Evolutionary conservation across 2,113 vertebrate species (phyloP).

Genomic region (Nycticorax nycticorax): DNA sequence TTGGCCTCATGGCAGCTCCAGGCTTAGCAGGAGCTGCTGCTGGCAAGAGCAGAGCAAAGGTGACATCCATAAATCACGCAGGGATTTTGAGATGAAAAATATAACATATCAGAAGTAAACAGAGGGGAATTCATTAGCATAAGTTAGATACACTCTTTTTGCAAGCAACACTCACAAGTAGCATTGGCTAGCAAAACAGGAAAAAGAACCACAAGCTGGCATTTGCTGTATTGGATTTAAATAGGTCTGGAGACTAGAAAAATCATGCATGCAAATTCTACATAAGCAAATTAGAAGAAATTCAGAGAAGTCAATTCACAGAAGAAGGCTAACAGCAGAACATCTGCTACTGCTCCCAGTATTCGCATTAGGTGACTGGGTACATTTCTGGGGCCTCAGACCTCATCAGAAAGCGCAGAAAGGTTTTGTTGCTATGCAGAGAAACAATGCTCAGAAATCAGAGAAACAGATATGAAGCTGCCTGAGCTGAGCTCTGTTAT

Average conservation of each 20-base stretch:
- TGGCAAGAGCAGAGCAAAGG: not conserved
- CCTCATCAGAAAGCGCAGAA: not conserved
- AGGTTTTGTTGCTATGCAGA: constrained; percentile 42
- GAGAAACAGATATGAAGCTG: not conserved
- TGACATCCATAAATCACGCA: not conserved
- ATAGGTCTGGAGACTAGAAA: not conserved
- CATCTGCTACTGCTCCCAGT: constrained; percentile 36
- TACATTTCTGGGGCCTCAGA: constrained; percentile 12
- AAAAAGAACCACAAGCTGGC: not conserved
- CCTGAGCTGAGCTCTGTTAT: not conserved
- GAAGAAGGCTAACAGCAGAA: constrained; percentile 17
- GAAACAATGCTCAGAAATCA: not conserved
- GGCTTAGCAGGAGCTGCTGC: not conserved
- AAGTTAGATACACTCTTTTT: not conserved
- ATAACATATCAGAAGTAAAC: not conserved
- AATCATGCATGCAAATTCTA: not conserved
- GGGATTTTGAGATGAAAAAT: not conserved
- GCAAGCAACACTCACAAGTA: not conserved
- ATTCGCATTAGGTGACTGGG: not conserved
- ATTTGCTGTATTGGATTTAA: not conserved
- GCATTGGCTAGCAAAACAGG: not conserved
- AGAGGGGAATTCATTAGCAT: not conserved
- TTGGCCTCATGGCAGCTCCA: not conserved
- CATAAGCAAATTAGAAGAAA: constrained; percentile 41
- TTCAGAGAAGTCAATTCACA: constrained; percentile 37